A percentile compares a stretch with the other conserved stretches of the same genome.
Conservation (phyloP, 2,113 vertebrate species). For the Scolopax mira region DNA sequence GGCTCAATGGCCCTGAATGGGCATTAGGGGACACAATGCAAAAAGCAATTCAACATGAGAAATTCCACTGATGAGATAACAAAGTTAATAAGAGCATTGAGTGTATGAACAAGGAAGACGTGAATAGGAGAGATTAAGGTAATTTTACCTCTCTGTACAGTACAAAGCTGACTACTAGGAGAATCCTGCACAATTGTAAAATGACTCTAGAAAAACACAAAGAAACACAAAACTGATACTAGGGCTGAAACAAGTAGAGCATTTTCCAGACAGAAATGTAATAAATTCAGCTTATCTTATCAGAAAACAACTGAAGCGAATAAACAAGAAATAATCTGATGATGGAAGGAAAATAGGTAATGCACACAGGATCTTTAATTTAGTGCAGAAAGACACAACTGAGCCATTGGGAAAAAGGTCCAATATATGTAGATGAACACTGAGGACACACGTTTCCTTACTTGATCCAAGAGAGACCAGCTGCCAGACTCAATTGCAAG, state of each 20-base stretch:
- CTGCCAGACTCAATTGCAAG: background rate
- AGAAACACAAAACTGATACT: background rate
- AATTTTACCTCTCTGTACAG: background rate
- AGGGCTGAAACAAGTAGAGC: background rate
- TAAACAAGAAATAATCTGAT: background rate
- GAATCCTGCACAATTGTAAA: background rate
- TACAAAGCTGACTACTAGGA: background rate
- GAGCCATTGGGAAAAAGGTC: background rate
- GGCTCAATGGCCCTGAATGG: background rate
- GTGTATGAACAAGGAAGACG: background rate
- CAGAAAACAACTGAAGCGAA: background rate
- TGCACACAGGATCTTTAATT: background rate
- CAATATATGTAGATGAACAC: background rate
- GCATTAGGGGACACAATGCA: background rate
- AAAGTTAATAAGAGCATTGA: constrained; percentile 7
- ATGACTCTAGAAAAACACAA: accelerated
- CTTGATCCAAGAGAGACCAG: background rate
- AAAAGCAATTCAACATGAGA: constrained; percentile 1
- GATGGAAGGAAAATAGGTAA: background rate
- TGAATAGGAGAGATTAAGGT: background rate
- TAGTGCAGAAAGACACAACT: background rate
- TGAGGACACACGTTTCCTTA: background rate
- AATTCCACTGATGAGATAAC: constrained; percentile 11
- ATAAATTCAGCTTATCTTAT: background rate
- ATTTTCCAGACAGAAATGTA: background rate